Evolutionary conservation across 1,140 invertebrate genomes (phyloP), one percentile per base, ranked within the genome.

Genomic region (Anastrepha obliqua): DNA sequence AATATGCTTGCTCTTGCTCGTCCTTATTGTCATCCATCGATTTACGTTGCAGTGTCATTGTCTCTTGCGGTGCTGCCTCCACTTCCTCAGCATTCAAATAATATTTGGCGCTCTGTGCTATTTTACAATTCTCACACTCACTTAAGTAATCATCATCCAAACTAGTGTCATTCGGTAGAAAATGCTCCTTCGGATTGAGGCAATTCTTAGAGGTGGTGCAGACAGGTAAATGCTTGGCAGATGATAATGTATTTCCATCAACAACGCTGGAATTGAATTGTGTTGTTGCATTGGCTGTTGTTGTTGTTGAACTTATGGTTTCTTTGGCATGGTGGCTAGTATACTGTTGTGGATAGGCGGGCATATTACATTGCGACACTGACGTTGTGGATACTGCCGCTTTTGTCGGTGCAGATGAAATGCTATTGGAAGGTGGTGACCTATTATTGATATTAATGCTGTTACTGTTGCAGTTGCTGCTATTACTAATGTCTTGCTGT

Each of bases 111-210:
- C 95, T 95, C 88, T 95, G 95, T 17, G 95, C 95, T 85, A 95
- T 96, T 92, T 97, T 97, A 93, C 96, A 97, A 93, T 97, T 97
- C 93, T 97, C 96, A 93, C 96, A 97, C 92, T 97, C 96, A 91
- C 96, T 97, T 65, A 96, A 94, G 91, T 96, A 97, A 93, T 97
- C 96, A 90, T 97, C 96, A 29, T 95, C 94, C 78, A 96, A 94
- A 87, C 96, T 96, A 39, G 92, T 93, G 42, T 93, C 93, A 81
- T 94, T 94, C 60, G 94, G 91, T 87, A 93, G 88, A 86, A 93
- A 93, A 89, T 93, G 93, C 86, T 93, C 93, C 81, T 91, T 93
- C 64, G 93, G 93, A 89, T 93, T 93, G 20, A 90, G 88, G 74
- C 93, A 93, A 88, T 93, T 93, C 87, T 93, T 93, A 8, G 91